Percentiles rank a stretch among this genome's conserved stretches.
These are phyloP conservation scores for Helostoma temminkii DNA, from an alignment of 2,797 vertebrate species.

Conservation along the genomic window DNA sequence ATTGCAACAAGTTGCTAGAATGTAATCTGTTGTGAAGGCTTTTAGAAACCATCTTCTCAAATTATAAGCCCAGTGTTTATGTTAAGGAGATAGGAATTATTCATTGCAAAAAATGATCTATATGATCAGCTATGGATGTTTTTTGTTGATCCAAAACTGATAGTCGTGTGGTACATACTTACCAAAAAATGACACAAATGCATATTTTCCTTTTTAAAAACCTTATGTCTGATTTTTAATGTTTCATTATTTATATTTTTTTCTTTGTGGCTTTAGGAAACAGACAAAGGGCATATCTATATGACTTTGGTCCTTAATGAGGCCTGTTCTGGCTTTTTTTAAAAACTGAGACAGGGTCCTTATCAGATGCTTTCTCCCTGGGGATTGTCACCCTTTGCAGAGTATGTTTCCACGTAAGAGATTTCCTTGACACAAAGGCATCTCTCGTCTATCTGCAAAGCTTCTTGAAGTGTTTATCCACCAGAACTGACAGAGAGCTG, in stretches of 20 bases:
- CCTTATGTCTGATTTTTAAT: not conserved
- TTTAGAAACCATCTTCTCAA: slow-evolving; percentile 1
- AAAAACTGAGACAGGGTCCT: slow-evolving; percentile 77
- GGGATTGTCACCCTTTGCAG: slow-evolving; percentile 80
- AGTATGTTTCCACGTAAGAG: slow-evolving; percentile 81
- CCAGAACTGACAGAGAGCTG: slow-evolving; percentile 85
- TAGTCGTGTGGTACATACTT: slow-evolving; percentile 4
- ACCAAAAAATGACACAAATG: not conserved
- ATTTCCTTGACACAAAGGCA: slow-evolving; percentile 83
- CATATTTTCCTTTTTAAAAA: slow-evolving; percentile 7
- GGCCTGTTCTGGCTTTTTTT: slow-evolving; percentile 73
- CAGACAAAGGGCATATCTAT: slow-evolving; percentile 67
- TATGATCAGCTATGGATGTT: not conserved
- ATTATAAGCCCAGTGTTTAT: no score
- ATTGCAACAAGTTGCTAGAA: slow-evolving; percentile 3
- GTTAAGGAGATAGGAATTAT: no score
- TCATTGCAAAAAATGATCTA: no score
- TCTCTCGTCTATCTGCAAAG: slow-evolving; percentile 82
- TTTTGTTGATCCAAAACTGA: slow-evolving; percentile 20
- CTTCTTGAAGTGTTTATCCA: slow-evolving; percentile 86
- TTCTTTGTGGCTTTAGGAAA: slow-evolving; percentile 41
- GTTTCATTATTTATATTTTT: slow-evolving; percentile 12
- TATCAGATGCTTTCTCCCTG: slow-evolving; percentile 73
- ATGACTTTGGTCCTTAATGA: slow-evolving; percentile 79
- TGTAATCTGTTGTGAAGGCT: not conserved